phyloP scores from a whole-genome alignment of 2,797 vertebrate genomes.

The Moxostoma hubbsi region DNA sequence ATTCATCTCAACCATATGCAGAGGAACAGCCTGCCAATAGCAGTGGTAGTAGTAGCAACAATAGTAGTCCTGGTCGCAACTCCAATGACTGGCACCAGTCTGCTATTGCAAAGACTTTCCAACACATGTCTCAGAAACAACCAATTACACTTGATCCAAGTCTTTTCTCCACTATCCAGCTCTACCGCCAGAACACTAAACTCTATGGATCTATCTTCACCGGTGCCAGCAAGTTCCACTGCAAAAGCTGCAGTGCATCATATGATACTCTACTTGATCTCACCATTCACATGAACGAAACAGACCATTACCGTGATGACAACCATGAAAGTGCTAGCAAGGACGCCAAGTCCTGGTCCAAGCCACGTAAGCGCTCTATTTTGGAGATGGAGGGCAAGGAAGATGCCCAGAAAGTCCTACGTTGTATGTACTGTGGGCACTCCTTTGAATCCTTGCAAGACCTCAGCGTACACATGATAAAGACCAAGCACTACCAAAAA shows the following conservation, averaged over 20 bases:
- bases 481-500: slow-evolving; percentile 99
- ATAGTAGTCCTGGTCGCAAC: slow-evolving; percentile 91
- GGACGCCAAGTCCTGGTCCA: slow-evolving; percentile 94
- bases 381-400: slow-evolving; percentile 99
- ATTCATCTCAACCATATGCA: slow-evolving; percentile 76
- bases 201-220: slow-evolving; percentile 98
- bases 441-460: slow-evolving; percentile 99
- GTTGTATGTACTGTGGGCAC: slow-evolving; percentile 99
- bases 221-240: slow-evolving; percentile 98
- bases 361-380: slow-evolving; percentile 97
- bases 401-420: slow-evolving; percentile 96
- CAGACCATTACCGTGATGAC: slow-evolving; percentile 97
- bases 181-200: slow-evolving; percentile 96
- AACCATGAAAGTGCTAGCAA: slow-evolving; percentile 92
- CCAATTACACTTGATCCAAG: slow-evolving; percentile 83
- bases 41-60: slow-evolving; percentile 90
- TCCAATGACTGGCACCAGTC: slow-evolving; percentile 98
- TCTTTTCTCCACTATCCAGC: slow-evolving; percentile 96
- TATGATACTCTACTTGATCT: slow-evolving; percentile 97
- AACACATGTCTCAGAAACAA: slow-evolving; percentile 87
- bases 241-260: slow-evolving; percentile 96
- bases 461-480: slow-evolving; percentile 99
- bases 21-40: slow-evolving; percentile 84
- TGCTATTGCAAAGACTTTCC: slow-evolving; percentile 92
- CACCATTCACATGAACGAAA: slow-evolving; percentile 99